These are phyloP conservation scores for Limnephilus rhombicus DNA, from an alignment of 2,888 invertebrate species.

Conservation along the genomic window DNA sequence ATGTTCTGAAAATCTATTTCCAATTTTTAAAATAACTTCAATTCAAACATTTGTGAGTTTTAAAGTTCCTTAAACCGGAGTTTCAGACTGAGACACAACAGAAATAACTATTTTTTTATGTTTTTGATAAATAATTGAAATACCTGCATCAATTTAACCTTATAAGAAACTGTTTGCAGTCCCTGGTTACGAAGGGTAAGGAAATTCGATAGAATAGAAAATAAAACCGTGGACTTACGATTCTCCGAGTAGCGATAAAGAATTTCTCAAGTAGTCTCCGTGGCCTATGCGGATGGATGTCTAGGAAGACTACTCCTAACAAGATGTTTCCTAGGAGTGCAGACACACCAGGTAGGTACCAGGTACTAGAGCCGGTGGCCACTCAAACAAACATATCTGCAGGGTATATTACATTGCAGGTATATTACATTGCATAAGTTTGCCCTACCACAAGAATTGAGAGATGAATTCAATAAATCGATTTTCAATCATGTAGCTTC, in stretches of 20 bases:
- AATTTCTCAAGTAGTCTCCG: slow-evolving; percentile 53
- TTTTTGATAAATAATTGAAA: no score
- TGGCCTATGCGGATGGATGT: slow-evolving; percentile 2
- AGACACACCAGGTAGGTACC: not conserved
- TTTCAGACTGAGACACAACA: no score
- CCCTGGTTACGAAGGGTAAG: slow-evolving; percentile 17
- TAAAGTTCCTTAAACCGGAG: no score
- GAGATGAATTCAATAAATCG: no score
- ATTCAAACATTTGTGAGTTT: no score
- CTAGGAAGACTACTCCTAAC: not conserved
- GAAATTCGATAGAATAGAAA: slow-evolving; percentile 62
- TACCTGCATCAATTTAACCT: not conserved
- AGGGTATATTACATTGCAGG: not conserved
- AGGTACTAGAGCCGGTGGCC: not conserved
- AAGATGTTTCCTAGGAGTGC: not conserved
- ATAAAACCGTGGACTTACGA: slow-evolving; percentile 64
- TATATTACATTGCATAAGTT: no score
- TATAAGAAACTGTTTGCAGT: not conserved
- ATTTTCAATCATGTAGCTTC: no score
- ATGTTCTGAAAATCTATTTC: no score
- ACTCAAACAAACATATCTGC: not conserved
- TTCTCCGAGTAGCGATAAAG: slow-evolving; percentile 61
- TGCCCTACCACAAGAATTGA: not conserved
- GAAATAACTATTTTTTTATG: no score
- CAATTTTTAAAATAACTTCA: no score